A percentile compares a stretch with the other conserved stretches of the same genome.
Conservation (phyloP, 2,113 vertebrate species). For the Picathartes gymnocephalus region DNA sequence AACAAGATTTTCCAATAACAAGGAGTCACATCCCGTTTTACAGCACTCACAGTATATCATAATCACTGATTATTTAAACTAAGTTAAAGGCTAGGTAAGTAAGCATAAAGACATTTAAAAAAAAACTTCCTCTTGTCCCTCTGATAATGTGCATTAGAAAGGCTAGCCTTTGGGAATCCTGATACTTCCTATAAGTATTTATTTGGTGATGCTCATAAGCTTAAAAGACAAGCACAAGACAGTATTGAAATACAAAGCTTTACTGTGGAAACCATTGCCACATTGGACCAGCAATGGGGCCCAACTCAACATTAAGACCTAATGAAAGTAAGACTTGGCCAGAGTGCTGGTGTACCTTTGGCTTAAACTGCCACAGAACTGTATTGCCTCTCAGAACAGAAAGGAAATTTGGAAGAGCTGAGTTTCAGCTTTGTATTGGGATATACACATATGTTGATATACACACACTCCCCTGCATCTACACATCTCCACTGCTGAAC, state of each 20-base stretch:
- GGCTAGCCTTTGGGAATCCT: neutral
- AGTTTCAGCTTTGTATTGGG: neutral
- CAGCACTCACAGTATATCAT: neutral
- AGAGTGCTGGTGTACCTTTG: neutral
- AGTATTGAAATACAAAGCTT: neutral
- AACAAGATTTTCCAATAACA: neutral
- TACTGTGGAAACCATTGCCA: neutral
- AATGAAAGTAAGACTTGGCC: neutral
- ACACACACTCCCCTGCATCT: fast-evolving
- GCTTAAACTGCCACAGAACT: neutral
- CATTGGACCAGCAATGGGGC: fast-evolving
- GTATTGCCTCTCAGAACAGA: neutral
- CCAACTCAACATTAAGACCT: fast-evolving
- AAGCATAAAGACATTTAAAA: neutral
- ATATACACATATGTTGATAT: neutral
- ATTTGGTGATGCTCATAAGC: neutral
- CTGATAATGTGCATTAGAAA: neutral
- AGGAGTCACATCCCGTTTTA: neutral
- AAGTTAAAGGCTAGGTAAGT: neutral
- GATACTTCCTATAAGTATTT: neutral
- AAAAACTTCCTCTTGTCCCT: neutral
- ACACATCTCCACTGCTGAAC: neutral
- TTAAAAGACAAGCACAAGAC: neutral
- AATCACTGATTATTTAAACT: neutral
- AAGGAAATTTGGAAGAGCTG: neutral